Base-by-base conservation (phyloP, 2,113 vertebrate species). In the Embiotoca jacksoni region DNA sequence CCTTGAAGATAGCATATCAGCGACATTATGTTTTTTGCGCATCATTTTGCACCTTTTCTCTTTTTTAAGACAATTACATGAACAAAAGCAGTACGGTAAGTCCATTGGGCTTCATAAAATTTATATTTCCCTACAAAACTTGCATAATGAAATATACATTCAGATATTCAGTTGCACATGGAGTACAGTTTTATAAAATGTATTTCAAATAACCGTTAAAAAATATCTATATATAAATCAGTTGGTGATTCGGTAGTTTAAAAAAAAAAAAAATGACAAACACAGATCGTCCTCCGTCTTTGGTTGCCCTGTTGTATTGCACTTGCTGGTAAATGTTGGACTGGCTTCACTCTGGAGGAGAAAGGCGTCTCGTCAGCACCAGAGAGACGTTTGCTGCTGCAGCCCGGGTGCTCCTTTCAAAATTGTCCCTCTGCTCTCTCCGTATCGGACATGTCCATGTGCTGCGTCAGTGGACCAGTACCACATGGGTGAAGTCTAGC, bases 121-220 rank as follows among this genome's bases (percentile, higher is more conserved):
- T 72, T n/a, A 64, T 77, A 52, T 69, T 85, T 59, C 86, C 74
- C 78, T 90, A 88, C 64, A 89, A 81, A 86, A 88, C 13, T 69
- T 74, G 84, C 72, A 84, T 85, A 85, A 84, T 92, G 73, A 93
- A 92, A 92, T 89, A 92, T 88, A 94, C 92, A 93, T 94, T 94
- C 91, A 91, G 76, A 91, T 92, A 93, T 86, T 92, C 77, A 71
- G 82, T 89, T 87, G 85, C 79, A 87, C 78, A 9, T 78, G 71
- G 89, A 90, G 80, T 92, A 90, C 74, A 81, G 79, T 70, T 87
- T 44, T 78, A 88, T 71, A 89, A 86, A 90, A 92, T 79, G 79
- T 58, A 71, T 83, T 80, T 76, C 49, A 84, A 88, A 77, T 76
- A 82, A 72, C 75, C 64, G 83, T 23, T 67, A 75, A 80, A 88